Evolutionary conservation across 2,113 vertebrate species (phyloP), one percentile per base, ranked within the genome.

Genomic region (Xenopus borealis): DNA sequence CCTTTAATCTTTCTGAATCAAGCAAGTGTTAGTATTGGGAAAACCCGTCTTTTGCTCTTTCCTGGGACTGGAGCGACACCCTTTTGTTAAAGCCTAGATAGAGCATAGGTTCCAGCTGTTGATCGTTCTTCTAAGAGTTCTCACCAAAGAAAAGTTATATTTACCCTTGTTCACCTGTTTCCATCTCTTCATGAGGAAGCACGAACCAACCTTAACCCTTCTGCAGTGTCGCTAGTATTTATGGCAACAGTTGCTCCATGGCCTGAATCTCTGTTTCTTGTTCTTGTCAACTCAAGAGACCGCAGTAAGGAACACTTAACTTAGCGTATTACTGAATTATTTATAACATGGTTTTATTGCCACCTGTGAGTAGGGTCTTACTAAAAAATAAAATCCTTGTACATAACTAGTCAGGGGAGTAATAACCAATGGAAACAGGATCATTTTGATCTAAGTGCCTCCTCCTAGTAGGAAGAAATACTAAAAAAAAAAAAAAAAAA

Each of bases 371-470:
- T 40, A 27, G 23, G 23, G 23, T 27, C 3, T 27, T 27, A 27
- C 23, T 27, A 19, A 20, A 40, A 27, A 8, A 62, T 12, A 3
- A 12, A 23, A 62, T 5, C 10, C 19, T 23, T 10, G 61, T 62
- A 72, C 40, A 71, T 66, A 44, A 53, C 71, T 80, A 69, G 79
- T 77, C 79, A 83, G 13, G 55, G 50, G 11, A 62, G n/a, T 20
- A 46, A 30, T 27, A 62, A 12, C 8, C 33, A 40, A 6, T 40
- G 33, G 1, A 27, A 27, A 27, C 3, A 27, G 23, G 23, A 27
- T 27, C 23, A 27, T 27, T 27, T 27, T 27, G 23, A 2, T 27
- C 23, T 40, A 40, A 40, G 33, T 40, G 33, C 33, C 33, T 40
- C 33, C 33, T 9, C 33, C 33, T 40, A 40, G 5, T 40, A 40